A percentile compares a stretch with the other conserved stretches of the same genome.
phyloP scores from a whole-genome alignment of 30 jellyfish, hydroid and myxozoan species.

The Turritopsis dohrnii region DNA sequence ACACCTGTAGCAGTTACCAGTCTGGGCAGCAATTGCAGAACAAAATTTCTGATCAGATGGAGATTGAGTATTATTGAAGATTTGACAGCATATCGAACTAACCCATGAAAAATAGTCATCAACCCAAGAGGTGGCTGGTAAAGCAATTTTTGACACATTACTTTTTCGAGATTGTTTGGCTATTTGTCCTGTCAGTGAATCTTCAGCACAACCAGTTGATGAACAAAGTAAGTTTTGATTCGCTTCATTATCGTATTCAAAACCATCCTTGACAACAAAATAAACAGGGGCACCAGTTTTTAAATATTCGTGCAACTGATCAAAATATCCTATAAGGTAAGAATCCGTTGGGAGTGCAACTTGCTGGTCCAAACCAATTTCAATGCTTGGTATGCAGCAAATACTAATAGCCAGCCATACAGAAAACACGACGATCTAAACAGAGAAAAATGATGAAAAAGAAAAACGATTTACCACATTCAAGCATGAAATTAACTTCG shows the following conservation, averaged over 20 bases:
- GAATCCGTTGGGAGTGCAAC: constrained; percentile 91
- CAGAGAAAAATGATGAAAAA: background rate
- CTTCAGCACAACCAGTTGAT: constrained; percentile 58
- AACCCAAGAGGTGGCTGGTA: constrained; percentile 96
- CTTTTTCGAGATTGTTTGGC: constrained; percentile 50
- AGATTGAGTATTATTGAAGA: constrained; percentile 41
- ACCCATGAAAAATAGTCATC: constrained; percentile 87
- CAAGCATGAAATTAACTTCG: no score
- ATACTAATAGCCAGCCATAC: constrained; percentile 44
- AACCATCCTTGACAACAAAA: constrained; percentile 92
- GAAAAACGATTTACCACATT: no score
- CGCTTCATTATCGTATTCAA: constrained; percentile 35
- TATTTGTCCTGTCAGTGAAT: constrained; percentile 58
- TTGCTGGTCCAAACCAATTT: constrained; percentile 87
- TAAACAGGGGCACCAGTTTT: constrained; percentile 96
- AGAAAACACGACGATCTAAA: constrained; percentile 58
- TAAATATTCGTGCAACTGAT: constrained; percentile 51
- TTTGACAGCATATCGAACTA: constrained; percentile 85
- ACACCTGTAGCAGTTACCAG: constrained; percentile 78
- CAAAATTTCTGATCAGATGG: constrained; percentile 44
- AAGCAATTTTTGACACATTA: constrained; percentile 72
- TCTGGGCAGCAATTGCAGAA: constrained; percentile 40
- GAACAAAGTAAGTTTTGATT: constrained; percentile 75
- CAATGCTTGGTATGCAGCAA: constrained; percentile 62
- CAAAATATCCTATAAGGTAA: constrained; percentile 62